Base-by-base conservation (phyloP, 2,888 invertebrate genomes). In the Mimas tiliae region DNA sequence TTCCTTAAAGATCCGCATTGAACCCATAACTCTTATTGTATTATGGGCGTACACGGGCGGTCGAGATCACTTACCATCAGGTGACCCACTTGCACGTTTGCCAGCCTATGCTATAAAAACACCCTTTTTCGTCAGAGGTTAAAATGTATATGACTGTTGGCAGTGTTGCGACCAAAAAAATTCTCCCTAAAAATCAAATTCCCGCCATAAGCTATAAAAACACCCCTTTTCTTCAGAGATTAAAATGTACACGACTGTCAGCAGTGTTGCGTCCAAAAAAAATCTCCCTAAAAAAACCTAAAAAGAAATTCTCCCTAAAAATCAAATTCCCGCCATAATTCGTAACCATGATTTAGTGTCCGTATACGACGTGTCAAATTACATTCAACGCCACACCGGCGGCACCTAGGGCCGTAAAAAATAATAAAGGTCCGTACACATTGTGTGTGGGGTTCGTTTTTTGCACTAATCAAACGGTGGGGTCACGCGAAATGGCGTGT, bases 401-500 rank as follows among this genome's bases (percentile, higher is more conserved):
- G 34, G 4, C 38, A 12, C n/a, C 51, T n/a, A 48, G 33, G 52
- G 62, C 51, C 62, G 47, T 65, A 65, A 65, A 65, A 65, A 65
- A 62, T 65, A 65, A 62, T 65, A 65, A 65, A 65, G 51, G 62
- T 42, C 62, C 38, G 63, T 52, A 62, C 62, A 66, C 52, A 66
- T 63, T 34, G 63, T 52, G 52, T 34, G 63, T 52, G 52, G 34
- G 47, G 58, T 48, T 51, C 50, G 34, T 58, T 64, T 53, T 64
- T 65, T 70, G 63, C 70, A 64, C 78, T 79, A 79, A 81, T 80
- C 76, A 80, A 83, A 82, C 72, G 73, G 42, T 50, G 16, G 14
- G 72, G 72, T 51, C 85, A 85, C 85, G 86, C 84, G 72, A 84
- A 69, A 66, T 83, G 70, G 73, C 86, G 86, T 85, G 83, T 68